A percentile compares a stretch with the other conserved stretches of the same genome.
Evolutionary conservation across 2,113 vertebrate genomes (phyloP).

Genomic region (Bubo blakistoni): DNA sequence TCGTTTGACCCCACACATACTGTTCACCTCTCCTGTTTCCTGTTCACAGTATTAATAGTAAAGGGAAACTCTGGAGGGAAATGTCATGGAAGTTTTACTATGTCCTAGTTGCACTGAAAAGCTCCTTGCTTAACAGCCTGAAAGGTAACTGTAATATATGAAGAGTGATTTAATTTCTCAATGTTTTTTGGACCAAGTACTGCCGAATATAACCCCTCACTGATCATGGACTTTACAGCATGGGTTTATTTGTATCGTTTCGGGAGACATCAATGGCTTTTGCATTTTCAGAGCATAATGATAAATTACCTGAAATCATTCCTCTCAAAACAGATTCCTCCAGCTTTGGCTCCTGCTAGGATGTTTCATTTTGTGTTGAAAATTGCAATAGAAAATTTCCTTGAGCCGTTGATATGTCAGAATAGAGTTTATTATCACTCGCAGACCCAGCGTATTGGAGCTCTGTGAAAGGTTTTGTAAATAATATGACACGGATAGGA

Average conservation of each 20-base stretch:
- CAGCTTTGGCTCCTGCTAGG: conserved; percentile 12
- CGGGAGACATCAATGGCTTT: not conserved
- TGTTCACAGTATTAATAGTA: not conserved
- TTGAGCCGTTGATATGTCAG: conserved; percentile 46
- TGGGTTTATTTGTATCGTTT: conserved; percentile 3
- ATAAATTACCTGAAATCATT: conserved; percentile 54
- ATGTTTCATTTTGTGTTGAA: conserved; percentile 60
- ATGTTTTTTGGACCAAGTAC: not conserved
- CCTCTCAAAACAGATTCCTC: conserved; percentile 3
- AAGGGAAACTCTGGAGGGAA: not conserved
- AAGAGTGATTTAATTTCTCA: conserved; percentile 8
- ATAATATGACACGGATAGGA: conserved; percentile 28
- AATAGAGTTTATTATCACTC: conserved; percentile 59
- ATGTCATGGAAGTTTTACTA: not conserved
- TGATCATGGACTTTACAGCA: not conserved
- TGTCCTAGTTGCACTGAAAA: not conserved
- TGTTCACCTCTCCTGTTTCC: not conserved
- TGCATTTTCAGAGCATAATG: conserved; percentile 47
- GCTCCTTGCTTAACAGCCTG: not conserved
- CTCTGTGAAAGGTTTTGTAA: conserved; percentile 39
- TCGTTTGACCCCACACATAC: not conserved
- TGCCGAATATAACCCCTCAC: not conserved
- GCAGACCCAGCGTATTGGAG: not conserved
- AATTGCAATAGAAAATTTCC: conserved; percentile 50
- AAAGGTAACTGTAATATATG: not conserved